Evolutionary conservation across 30 jellyfish, hydroid and myxozoan genomes (phyloP).

Genomic region (Chrysaora quinquecirrha): DNA sequence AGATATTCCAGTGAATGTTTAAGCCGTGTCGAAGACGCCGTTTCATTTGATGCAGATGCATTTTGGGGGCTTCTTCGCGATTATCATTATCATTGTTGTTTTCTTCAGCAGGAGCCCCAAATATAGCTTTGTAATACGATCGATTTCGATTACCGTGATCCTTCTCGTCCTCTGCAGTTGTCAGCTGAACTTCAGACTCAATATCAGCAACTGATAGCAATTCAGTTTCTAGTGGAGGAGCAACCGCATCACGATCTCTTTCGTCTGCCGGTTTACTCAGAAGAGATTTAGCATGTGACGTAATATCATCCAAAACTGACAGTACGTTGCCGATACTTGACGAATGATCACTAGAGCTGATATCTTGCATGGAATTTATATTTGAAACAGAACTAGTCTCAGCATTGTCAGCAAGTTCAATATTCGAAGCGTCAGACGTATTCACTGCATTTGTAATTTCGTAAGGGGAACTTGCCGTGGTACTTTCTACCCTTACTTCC

Average conservation of each 20-base stretch:
- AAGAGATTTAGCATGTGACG: conserved; percentile 40
- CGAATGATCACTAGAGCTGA: background rate
- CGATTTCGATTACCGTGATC: conserved; percentile 25
- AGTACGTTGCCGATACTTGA: conserved; percentile 19
- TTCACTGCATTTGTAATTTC: background rate
- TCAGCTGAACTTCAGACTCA: background rate
- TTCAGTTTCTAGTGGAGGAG: background rate
- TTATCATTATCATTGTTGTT: background rate
- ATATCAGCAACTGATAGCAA: background rate
- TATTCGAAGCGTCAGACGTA: background rate
- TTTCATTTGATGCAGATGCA: background rate
- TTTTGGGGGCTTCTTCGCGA: no score
- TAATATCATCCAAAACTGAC: conserved; percentile 35
- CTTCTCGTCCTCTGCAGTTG: background rate
- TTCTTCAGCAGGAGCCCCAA: conserved; percentile 20
- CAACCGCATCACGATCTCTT: background rate
- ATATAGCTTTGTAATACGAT: conserved; percentile 60
- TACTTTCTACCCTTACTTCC: no score
- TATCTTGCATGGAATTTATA: background rate
- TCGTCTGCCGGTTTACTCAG: background rate
- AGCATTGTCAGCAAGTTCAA: background rate
- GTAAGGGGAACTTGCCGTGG: background rate
- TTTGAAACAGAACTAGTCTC: background rate
- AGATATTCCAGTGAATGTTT: background rate
- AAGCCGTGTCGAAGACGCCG: background rate